phyloP scores from a whole-genome alignment of 2,113 vertebrate genomes.

The Dolichallabes microphthalmus region DNA sequence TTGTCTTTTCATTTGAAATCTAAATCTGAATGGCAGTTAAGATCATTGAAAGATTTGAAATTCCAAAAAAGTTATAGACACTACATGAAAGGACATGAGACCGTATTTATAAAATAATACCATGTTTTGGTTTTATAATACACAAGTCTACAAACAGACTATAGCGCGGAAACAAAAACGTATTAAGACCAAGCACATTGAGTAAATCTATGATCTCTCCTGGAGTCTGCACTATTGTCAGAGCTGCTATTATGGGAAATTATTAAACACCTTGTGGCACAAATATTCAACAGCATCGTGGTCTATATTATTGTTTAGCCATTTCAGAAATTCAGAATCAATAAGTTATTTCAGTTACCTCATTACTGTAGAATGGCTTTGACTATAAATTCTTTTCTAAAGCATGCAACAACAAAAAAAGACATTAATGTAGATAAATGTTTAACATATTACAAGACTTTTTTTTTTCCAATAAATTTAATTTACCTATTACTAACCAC shows the following conservation, averaged over 20 bases:
- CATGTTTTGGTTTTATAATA: no score
- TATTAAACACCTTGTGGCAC: background rate
- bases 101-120: no score
- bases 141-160: no score
- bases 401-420: background rate
- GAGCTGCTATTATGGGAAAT: background rate
- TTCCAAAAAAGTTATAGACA: no score
- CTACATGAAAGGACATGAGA: no score
- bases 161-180: no score
- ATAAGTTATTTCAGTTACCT: background rate
- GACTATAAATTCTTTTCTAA: background rate
- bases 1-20: no score
- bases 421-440: background rate
- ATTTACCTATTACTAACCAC: conserved; percentile 81
- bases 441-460: background rate
- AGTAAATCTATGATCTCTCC: background rate
- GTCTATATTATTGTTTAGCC: background rate
- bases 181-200: background rate
- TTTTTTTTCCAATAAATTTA: background rate
- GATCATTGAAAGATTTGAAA: no score
- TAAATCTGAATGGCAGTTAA: no score
- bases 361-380: background rate
- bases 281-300: background rate
- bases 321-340: background rate
- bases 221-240: background rate